Base-by-base conservation (phyloP, 2,113 vertebrate genomes). In the Oryzias melastigma region DNA sequence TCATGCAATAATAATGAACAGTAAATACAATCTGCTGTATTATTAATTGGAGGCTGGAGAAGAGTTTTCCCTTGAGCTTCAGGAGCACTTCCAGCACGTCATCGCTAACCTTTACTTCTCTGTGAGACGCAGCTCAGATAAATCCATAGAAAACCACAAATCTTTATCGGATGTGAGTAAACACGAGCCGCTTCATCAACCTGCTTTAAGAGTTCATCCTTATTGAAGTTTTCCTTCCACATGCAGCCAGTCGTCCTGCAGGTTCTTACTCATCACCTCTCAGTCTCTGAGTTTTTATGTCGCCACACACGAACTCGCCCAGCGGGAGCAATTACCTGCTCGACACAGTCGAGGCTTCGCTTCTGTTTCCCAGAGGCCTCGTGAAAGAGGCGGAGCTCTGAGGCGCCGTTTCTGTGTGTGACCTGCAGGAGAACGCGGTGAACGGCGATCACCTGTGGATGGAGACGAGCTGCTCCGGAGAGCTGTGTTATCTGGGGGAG, bases 381-480 rank as follows among this genome's bases (percentile, higher is more conserved):
- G 12, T 10, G 17, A 12, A 52, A 54, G 43, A 27, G 52, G 1
- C 2, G 3, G 40, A 59, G 14, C 40, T 16, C 52, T 52, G 35
- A 4, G 19, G 58, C 55, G 22, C 15, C 5, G 5, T 7, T 5
- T 18, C 59, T 1, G 4, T 48, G 7, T 49, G 4, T 19, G 24
- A 20, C 20, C 29, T 24, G 53, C 86, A 98, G 97, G 97, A 99
- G 87, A 98, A 94, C 56, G 97, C 97, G 0, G 87, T 95, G 80
- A 98, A 98, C 0, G 97, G 97, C 15, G 96, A 99, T 64, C 97
- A 99, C 89, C 89, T 99, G 62, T 99, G 97, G 97, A 91, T 95
- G 90, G 97, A 99, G 86, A 98, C 97, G n/a, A 98, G 97, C 45
- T 97, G 96, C 75, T 98, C 97, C 0, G 97, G 97, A 49, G 97